Base-by-base conservation (phyloP, 2,113 vertebrate species). In the Psittacula cyanocephala region DNA sequence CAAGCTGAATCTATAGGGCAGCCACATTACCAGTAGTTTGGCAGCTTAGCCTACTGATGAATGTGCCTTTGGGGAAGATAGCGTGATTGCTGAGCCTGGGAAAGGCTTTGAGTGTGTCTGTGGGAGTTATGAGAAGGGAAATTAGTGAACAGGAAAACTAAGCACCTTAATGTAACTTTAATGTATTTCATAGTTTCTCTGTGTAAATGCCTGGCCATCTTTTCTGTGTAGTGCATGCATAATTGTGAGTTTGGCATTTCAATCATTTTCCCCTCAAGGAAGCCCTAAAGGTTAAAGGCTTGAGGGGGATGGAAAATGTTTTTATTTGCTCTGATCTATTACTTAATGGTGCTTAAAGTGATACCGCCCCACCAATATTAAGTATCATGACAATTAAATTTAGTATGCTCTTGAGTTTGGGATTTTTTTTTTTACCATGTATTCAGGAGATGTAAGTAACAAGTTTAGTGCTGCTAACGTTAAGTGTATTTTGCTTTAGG, bases 111-210 rank as follows among this genome's bases (percentile, higher is more conserved):
- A 89, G 29, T 83, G 37, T 71, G 18, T 71, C 87, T 81, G 59
- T 92, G 76, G 83, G 53, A 84, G 75, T 62, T 92, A 85, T 47
- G 78, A 93, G 50, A 86, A 64, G 79, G 22, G 29, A 95, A 94
- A 88, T 81, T 76, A 92, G 74, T 74, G 81, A 94, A 88, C 31
- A 89, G 53, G 81, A 94, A 96, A 95, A 44, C 37, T 60, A 55
- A 93, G 67, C 44, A 67, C 33, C 74, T 91, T 97, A 97, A 97
- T 97, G 88, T 96, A 96, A 92, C 68, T 97, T 96, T 95, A 97
- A 97, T 97, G 79, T 47, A 75, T 96, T 88, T 68, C 88, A 67
- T 81, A 96, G 93, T 95, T 92, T 95, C 67, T 94, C 55, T 80
- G 18, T 83, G 88, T 95, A 97, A 96, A 96, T 50, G 41, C 69